Conservation (phyloP, 2,113 vertebrate species). For the Lethenteron reissneri region DNA sequence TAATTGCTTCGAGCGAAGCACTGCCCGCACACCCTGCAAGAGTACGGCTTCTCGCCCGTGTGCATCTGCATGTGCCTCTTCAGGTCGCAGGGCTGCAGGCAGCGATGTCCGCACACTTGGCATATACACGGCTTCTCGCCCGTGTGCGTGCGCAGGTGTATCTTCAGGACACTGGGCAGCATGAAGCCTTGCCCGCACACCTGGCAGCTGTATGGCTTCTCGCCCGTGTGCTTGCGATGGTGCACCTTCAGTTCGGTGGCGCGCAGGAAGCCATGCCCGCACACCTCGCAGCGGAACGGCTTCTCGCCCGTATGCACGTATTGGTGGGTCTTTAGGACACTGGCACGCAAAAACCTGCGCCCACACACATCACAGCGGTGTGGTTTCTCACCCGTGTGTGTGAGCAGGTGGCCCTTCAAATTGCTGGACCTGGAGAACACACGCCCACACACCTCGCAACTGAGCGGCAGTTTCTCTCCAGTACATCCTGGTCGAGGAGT, state of each 20-base stretch:
- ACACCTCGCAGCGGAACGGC: background rate
- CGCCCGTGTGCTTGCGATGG: slow-evolving; percentile 1
- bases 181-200: slow-evolving; percentile 2
- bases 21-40: background rate
- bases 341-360: background rate
- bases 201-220: background rate
- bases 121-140: background rate
- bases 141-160: slow-evolving; percentile 51
- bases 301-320: background rate
- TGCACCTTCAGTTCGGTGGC: slow-evolving; percentile 24
- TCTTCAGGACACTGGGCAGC: slow-evolving; percentile 97
- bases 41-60: background rate
- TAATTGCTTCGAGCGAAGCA: background rate
- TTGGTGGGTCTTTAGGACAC: background rate
- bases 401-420: slow-evolving; percentile 1
- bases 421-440: background rate
- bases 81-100: slow-evolving; percentile 6
- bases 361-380: background rate
- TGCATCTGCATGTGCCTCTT: slow-evolving; percentile 2
- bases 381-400: background rate
- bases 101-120: background rate
- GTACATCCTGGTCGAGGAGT: no score
- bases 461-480: background rate
- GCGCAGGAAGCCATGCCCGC: background rate
- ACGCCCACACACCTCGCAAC: slow-evolving; percentile 1